phyloP scores from a whole-genome alignment of 2,113 vertebrate genomes.

The Brachypodius melanocephalos region DNA sequence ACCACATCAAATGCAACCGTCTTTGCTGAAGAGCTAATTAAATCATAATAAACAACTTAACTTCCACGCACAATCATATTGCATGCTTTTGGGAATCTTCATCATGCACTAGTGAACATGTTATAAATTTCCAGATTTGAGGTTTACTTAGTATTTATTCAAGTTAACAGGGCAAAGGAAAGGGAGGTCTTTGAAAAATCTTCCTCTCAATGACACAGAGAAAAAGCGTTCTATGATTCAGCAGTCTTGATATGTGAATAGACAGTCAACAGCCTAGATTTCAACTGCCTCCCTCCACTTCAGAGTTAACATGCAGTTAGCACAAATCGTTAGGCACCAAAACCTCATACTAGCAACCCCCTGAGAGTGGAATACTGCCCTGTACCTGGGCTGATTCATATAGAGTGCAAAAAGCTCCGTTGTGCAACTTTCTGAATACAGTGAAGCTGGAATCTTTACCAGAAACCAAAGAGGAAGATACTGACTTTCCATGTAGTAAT shows the following conservation, averaged over 20 bases:
- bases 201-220: background rate
- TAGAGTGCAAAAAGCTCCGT: background rate
- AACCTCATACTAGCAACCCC: background rate
- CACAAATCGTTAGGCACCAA: background rate
- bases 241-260: background rate
- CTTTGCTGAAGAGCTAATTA: background rate
- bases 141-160: background rate
- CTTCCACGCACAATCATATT: background rate
- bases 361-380: background rate
- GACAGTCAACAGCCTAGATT: background rate
- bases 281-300: background rate
- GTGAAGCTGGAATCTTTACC: background rate
- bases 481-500: background rate
- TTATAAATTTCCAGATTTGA: background rate
- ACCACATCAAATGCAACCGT: background rate
- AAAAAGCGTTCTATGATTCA: slow-evolving; percentile 1
- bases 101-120: background rate
- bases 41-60: background rate
- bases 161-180: background rate
- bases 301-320: background rate
- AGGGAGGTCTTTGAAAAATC: background rate
- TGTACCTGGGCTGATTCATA: background rate
- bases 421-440: background rate
- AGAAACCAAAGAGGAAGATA: background rate
- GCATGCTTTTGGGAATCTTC: background rate